Conservation (phyloP, 2,113 vertebrate genomes). For the Salvelinus alpinus region DNA sequence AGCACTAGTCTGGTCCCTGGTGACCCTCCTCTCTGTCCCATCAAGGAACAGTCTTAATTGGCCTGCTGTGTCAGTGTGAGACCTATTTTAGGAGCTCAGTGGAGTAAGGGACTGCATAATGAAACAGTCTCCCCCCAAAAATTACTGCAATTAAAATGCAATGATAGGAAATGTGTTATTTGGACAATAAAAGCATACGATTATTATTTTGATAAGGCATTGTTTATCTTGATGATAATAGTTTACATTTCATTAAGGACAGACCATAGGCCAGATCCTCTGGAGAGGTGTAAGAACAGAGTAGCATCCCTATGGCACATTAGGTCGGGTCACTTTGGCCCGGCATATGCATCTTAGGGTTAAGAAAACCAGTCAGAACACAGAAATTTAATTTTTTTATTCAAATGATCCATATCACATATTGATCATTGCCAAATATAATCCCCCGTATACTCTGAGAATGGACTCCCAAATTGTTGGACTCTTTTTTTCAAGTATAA, state of each 20-base stretch:
- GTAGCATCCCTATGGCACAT: too few relatives aligned
- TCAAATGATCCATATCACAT: not conserved
- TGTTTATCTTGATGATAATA: not conserved
- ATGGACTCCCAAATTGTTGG: not conserved
- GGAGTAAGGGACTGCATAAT: too few relatives aligned
- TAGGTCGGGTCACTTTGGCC: too few relatives aligned
- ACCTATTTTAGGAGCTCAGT: slow-evolving; percentile 28
- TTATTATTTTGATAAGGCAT: not conserved
- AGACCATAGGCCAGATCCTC: too few relatives aligned
- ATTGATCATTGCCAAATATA: not conserved
- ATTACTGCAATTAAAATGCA: too few relatives aligned
- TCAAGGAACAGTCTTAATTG: slow-evolving; percentile 31
- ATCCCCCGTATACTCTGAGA: not conserved
- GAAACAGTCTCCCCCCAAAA: too few relatives aligned
- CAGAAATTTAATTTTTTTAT: not conserved
- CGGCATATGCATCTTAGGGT: too few relatives aligned
- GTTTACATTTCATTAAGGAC: not conserved
- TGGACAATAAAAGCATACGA: too few relatives aligned
- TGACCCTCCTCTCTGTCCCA: slow-evolving; percentile 29
- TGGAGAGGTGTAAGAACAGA: too few relatives aligned
- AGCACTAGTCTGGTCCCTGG: slow-evolving; percentile 35
- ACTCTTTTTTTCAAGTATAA: not conserved
- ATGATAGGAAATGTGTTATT: too few relatives aligned
- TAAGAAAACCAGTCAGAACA: not conserved
- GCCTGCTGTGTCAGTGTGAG: slow-evolving; percentile 24